phyloP scores from a whole-genome alignment of 2,797 vertebrate genomes.

The Margarornis squamiger region DNA sequence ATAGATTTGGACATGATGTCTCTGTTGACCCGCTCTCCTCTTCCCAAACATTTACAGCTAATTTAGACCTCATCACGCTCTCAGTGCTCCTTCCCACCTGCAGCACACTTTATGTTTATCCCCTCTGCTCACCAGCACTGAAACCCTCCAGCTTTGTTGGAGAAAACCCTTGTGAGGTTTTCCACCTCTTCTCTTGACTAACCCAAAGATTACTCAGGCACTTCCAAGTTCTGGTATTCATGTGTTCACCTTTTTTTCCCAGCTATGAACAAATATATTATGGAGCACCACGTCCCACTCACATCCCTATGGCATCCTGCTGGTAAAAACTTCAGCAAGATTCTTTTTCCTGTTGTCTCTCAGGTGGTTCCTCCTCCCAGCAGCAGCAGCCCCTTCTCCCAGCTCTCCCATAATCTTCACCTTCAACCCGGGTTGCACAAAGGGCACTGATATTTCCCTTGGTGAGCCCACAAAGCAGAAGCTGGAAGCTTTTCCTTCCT shows the following conservation, averaged over 20 bases:
- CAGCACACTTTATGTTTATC: rapidly evolving
- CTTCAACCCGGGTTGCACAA: background rate
- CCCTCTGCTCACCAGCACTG: background rate
- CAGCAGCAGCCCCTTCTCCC: background rate
- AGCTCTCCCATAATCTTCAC: rapidly evolving
- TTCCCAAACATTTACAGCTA: background rate
- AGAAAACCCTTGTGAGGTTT: background rate
- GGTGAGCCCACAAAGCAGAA: background rate
- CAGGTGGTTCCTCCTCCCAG: background rate
- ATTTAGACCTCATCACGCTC: background rate
- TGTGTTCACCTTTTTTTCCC: background rate
- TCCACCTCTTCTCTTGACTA: background rate
- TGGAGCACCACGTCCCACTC: rapidly evolving
- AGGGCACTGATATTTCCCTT: background rate
- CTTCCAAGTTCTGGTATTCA: background rate
- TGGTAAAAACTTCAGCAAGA: background rate
- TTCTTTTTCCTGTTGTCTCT: background rate
- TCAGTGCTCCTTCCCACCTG: background rate
- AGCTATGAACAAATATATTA: background rate
- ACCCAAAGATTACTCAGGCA: background rate
- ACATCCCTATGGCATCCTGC: background rate
- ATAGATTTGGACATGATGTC: background rate
- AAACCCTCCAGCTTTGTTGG: background rate
- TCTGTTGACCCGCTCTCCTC: background rate
- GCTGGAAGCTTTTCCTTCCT: background rate